Evolutionary conservation across 2,888 invertebrate species (phyloP).

Genomic region (Caenorhabditis becei): DNA sequence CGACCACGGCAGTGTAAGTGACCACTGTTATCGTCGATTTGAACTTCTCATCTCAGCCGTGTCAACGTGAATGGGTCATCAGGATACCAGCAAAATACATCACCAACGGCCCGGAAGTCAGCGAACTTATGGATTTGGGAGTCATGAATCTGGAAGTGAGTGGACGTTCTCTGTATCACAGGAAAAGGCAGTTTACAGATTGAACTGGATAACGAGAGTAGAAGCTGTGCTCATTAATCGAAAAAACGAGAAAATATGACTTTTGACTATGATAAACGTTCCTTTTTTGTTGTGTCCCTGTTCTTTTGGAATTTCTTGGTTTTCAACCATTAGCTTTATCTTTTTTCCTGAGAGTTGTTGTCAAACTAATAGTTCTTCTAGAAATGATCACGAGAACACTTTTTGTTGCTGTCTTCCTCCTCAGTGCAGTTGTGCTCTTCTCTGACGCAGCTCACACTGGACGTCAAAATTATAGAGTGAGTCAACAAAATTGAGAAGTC

Average conservation of each 20-base stretch:
- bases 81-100: conserved; percentile 80
- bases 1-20: conserved; percentile 73
- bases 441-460: conserved; percentile 65
- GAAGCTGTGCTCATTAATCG: conserved; percentile 73
- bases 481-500: conserved; percentile 15
- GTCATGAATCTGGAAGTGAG: conserved; percentile 76
- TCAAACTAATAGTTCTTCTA: conserved; percentile 2
- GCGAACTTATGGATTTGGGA: conserved; percentile 71
- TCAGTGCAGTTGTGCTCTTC: conserved; percentile 2
- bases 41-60: conserved; percentile 67
- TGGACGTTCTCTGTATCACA: no score
- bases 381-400: conserved; percentile 29
- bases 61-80: conserved; percentile 80
- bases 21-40: background rate
- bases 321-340: background rate
- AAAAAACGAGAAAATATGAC: conserved; percentile 9
- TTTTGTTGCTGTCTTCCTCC: conserved; percentile 10
- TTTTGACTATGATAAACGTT: background rate
- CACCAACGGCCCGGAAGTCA: conserved; percentile 63
- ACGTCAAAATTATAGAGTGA: conserved; percentile 72
- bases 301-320: background rate
- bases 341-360: background rate
- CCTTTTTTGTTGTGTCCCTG: background rate
- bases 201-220: conserved; percentile 76
- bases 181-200: no score